phyloP scores from a whole-genome alignment of 2,888 invertebrate genomes.

The Pristionchus mayeri region DNA sequence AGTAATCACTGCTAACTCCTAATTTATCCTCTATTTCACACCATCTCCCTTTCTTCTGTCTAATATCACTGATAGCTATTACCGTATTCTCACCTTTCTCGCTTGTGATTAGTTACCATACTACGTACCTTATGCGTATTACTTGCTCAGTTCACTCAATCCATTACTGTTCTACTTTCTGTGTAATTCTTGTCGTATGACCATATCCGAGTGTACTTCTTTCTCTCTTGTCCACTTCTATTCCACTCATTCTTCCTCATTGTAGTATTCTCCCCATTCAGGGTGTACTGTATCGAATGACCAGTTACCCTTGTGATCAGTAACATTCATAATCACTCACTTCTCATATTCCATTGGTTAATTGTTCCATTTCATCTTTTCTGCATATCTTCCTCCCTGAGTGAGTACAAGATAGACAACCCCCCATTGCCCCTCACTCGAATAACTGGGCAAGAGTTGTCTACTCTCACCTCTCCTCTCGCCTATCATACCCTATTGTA shows the following conservation, averaged over 20 bases:
- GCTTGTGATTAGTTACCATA: not conserved
- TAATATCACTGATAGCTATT: not conserved
- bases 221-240: not conserved
- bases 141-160: not conserved
- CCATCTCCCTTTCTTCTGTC: not conserved
- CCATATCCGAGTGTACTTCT: not conserved
- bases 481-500: not conserved
- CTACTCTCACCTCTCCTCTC: not conserved
- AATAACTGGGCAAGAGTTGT: not conserved
- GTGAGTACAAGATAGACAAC: not conserved
- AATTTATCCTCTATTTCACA: not conserved
- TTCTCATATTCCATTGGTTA: not conserved
- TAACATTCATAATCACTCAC: not conserved
- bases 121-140: not conserved
- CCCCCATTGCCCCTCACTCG: constrained; percentile 1
- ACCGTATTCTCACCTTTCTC: not conserved
- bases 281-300: not conserved
- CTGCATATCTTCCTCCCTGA: not conserved
- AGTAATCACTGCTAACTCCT: constrained; percentile 73
- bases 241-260: not conserved
- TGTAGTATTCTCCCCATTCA: not conserved
- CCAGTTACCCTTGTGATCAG: not conserved
- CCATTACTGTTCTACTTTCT: not conserved
- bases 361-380: not conserved
- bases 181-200: not conserved